Percentiles rank a stretch among this genome's conserved stretches.
Evolutionary conservation across 2,888 invertebrate species (phyloP).

Genomic region (Mactromeris polynyma): DNA sequence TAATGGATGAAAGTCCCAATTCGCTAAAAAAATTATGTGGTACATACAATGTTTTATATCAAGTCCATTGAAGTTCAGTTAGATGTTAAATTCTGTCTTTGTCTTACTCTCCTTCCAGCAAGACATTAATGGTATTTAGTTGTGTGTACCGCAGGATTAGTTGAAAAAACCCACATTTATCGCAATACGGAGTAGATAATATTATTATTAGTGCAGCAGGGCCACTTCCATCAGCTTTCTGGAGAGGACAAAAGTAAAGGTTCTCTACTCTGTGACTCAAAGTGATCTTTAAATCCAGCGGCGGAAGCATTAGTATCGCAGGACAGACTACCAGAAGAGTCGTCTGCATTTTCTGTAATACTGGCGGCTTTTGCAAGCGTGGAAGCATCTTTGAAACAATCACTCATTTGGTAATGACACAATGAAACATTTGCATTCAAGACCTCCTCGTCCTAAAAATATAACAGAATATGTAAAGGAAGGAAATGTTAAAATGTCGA

Average conservation of each 20-base stretch:
- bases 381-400: slow-evolving; percentile 64
- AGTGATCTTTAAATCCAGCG: slow-evolving; percentile 53
- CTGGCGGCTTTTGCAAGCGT: slow-evolving; percentile 53
- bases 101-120: too few relatives aligned
- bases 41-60: too few relatives aligned
- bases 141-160: too few relatives aligned
- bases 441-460: slow-evolving; percentile 69
- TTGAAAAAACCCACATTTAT: too few relatives aligned
- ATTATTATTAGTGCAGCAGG: too few relatives aligned
- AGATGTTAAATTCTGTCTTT: too few relatives aligned
- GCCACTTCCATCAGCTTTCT: neutral
- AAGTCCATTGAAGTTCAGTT: too few relatives aligned
- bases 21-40: too few relatives aligned
- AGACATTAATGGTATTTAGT: too few relatives aligned
- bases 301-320: slow-evolving; percentile 28
- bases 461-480: neutral
- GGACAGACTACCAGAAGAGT: slow-evolving; percentile 27
- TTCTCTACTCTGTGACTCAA: slow-evolving; percentile 64
- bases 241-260: slow-evolving; percentile 50
- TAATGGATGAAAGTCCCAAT: too few relatives aligned
- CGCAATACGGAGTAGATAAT: too few relatives aligned
- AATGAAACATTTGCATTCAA: slow-evolving; percentile 65
- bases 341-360: slow-evolving; percentile 16
- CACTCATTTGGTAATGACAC: slow-evolving; percentile 49
- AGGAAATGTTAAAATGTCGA: too few relatives aligned